Conservation (phyloP, 1,140 invertebrate species). For the Rhagoletis zephyria region DNA sequence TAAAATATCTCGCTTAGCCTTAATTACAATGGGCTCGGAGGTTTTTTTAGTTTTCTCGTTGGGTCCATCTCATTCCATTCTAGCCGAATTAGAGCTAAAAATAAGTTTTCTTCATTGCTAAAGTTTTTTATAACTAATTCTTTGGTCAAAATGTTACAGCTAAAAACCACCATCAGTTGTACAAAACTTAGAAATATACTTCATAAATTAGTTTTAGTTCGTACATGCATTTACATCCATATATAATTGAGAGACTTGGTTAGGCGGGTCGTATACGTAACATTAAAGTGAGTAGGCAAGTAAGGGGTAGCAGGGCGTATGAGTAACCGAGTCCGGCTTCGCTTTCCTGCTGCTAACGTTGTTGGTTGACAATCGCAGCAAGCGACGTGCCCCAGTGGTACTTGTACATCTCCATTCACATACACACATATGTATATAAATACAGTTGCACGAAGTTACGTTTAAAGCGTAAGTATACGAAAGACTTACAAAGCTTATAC, state of each 20-base stretch:
- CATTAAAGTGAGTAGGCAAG: not conserved
- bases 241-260: too few relatives aligned
- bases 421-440: not conserved
- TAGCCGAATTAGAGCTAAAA: not conserved
- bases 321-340: not conserved
- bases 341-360: not conserved
- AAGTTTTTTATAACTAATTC: too few relatives aligned
- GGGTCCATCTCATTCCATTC: not conserved
- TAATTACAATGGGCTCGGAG: too few relatives aligned
- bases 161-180: too few relatives aligned
- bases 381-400: not conserved
- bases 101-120: not conserved
- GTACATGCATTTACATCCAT: too few relatives aligned
- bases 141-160: too few relatives aligned
- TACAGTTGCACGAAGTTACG: not conserved
- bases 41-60: not conserved
- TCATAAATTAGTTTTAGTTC: too few relatives aligned
- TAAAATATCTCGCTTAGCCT: too few relatives aligned
- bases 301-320: not conserved
- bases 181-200: too few relatives aligned
- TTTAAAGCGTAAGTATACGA: not conserved
- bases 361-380: not conserved
- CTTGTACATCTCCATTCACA: not conserved
- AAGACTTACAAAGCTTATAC: not conserved
- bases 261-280: conserved; percentile 12